Base-by-base conservation (phyloP, 37 sponge, comb jelly and placozoan genomes). In the Ianthella basta region DNA sequence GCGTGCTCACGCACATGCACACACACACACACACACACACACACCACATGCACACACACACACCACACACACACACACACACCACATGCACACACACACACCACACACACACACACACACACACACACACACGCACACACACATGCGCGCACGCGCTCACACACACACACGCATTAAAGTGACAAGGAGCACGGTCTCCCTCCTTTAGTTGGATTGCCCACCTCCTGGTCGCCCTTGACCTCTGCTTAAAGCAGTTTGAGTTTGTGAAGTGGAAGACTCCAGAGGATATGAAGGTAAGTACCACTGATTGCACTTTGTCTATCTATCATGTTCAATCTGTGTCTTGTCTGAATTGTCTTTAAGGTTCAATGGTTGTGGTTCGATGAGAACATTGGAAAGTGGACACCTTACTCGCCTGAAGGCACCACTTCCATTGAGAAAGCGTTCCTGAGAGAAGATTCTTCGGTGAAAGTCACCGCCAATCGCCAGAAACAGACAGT, bases 351-450 rank as follows among this genome's bases (percentile, higher is more conserved):
- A 5, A 6, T 32, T 35, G 73, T 16, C 4, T 40, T 23, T 78
- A 30, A 69, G 21, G 82, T 67, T 21, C 55, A 90, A 40, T 97
- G 97, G 97, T 91, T 92, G 85, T 95, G 88, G 81, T 91, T 92
- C 78, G 97, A 97, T 50, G 94, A 89, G 68, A 81, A 79, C 25
- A 53, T 75, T 61, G 72, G 80, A 64, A 79, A 93, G 53, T 94
- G 95, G 95, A 59, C 60, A 29, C 75, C 74, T 33, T 94, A 87
- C 55, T 67, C 96, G 0, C 57, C 29, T 19, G 94, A 91, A 21
- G 78, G 41, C 57, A 83, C 63, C 39, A 75, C 79, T 19, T 5
- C 53, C 14, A 37, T 95, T 14, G 91, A 95, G 84, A 83, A 72
- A 24, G 88, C 88, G 8, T 89, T 75, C 24, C 37, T 53, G 23